Evolutionary conservation across 2,113 vertebrate genomes (phyloP), one percentile per base, ranked within the genome.

Genomic region (Amia ocellicauda): DNA sequence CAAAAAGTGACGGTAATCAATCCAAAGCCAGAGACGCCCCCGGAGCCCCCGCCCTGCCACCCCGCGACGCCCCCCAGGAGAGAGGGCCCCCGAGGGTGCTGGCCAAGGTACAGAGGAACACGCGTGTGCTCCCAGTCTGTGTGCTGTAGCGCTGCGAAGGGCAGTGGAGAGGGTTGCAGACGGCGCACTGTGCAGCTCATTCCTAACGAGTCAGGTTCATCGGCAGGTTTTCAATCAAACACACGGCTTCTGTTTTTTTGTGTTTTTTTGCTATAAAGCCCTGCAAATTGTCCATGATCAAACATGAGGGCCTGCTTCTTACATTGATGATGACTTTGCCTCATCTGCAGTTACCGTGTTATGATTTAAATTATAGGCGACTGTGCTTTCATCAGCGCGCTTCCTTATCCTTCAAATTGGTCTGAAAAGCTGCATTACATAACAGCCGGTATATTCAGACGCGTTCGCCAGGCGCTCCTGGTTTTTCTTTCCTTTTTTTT

Each of bases 31-130:
- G 63, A 13, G 62, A 67, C 69, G 64, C 68, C 64, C 56, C 76
- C 65, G 13, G 42, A 31, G 4, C 47, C 41, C 26, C 31, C 47
- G 59, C 60, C 45, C 67, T 55, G 40, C 49, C 28, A n/a, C 27
- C 41, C 47, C 50, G n/a, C 11, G 17, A 55, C 28, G 60, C 65
- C 54, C 36, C 63, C 52, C 63, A 57, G 56, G 64, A 69, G 63
- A 69, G 58, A 68, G 58, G 69, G 61, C 68, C 66, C 58, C 64
- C 66, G 67, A 74, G 71, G 70, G 69, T 75, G 55, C 64, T 73
- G 69, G 70, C 76, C 72, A 82, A 70, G 78, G 78, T 82, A 75
- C 29, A 70, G 67, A 64, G 47, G 60, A 62, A 66, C 31, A 56
- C 61, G 60, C 62, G 51, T 63, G 62, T 60, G 60, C 41, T 42